Evolutionary conservation across 1,140 invertebrate species (phyloP).

Genomic region (Sesamia nonagrioides): DNA sequence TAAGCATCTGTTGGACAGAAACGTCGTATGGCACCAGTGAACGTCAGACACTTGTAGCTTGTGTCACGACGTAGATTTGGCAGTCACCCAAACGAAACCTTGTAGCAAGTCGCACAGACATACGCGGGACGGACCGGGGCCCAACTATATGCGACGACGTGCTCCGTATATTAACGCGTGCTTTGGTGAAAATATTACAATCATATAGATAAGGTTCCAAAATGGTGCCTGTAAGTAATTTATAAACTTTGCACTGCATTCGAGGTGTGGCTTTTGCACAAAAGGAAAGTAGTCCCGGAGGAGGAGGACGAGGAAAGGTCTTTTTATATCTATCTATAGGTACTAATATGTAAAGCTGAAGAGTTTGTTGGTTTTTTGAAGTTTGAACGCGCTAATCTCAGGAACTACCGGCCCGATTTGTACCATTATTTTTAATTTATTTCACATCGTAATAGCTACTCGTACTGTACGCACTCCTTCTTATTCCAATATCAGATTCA

Average conservation of each 20-base stretch:
- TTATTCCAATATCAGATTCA: conserved; percentile 16
- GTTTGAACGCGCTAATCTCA: no score
- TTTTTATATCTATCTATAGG: no score
- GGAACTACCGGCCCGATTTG: neutral
- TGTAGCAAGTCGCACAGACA: conserved; percentile 46
- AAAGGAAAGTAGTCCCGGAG: neutral
- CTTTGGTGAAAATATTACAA: conserved; percentile 46
- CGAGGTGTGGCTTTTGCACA: neutral
- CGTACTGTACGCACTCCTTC: neutral
- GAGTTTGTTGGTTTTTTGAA: no score
- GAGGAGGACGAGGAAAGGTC: no score
- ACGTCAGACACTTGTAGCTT: conserved; percentile 78
- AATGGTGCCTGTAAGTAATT: conserved; percentile 1
- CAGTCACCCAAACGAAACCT: conserved; percentile 66
- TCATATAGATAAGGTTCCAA: conserved; percentile 11
- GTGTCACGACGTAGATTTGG: conserved; percentile 69
- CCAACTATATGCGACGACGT: conserved; percentile 47
- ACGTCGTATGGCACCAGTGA: conserved; percentile 62
- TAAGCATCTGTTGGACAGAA: conserved; percentile 59
- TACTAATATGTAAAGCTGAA: no score
- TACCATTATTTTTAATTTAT: no score
- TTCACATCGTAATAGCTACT: no score
- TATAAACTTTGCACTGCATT: neutral
- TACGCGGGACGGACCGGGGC: conserved; percentile 20
- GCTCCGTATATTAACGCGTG: conserved; percentile 48